Evolutionary conservation across 2,797 vertebrate genomes (phyloP).

Genomic region (Acropternis orthonyx): DNA sequence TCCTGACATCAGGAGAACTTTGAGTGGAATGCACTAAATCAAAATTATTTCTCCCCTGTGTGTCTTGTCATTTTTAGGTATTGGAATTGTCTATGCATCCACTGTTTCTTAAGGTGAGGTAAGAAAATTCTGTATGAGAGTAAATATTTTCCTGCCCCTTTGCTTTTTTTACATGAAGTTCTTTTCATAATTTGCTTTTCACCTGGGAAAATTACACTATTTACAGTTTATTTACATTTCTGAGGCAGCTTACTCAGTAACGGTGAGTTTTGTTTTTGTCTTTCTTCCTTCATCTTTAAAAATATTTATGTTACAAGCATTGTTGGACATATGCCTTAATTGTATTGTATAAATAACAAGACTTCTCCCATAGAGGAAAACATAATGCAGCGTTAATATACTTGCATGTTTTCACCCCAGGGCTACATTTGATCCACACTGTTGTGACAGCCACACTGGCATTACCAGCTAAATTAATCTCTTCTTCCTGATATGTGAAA

Average conservation of each 20-base stretch:
- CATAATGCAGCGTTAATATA: slow-evolving; percentile 33
- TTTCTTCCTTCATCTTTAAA: slow-evolving; percentile 23
- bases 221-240: neutral
- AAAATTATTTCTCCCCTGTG: neutral
- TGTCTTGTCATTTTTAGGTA: rapidly evolving
- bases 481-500: slow-evolving; percentile 29
- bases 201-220: neutral
- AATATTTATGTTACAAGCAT: neutral
- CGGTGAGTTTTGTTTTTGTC: neutral
- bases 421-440: slow-evolving; percentile 41
- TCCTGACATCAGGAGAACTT: neutral
- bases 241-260: neutral
- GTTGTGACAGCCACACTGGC: slow-evolving; percentile 7
- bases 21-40: neutral
- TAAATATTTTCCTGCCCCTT: neutral
- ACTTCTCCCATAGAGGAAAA: neutral
- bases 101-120: neutral
- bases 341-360: slow-evolving; percentile 29
- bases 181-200: neutral
- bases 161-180: neutral
- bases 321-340: slow-evolving; percentile 21
- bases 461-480: slow-evolving; percentile 34
- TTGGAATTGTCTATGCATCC: neutral
- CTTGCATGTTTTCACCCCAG: slow-evolving; percentile 42
- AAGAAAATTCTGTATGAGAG: neutral